These are phyloP conservation scores for Panthera leo DNA, from an alignment of 2,113 vertebrate genomes.

Conservation along the genomic window DNA sequence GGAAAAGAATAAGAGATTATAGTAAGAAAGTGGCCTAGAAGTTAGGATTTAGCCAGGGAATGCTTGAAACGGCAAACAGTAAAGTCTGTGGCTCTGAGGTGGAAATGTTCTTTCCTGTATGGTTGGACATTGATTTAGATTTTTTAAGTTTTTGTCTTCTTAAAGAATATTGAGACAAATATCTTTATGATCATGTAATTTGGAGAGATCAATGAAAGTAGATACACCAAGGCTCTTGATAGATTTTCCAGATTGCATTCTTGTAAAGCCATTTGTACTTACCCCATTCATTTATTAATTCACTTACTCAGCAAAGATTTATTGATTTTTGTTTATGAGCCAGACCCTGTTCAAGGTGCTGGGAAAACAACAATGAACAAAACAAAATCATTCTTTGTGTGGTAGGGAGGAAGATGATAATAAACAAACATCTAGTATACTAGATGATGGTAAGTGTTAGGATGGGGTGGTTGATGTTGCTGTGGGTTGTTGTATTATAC, in stretches of 20 bases:
- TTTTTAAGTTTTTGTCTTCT: constrained; percentile 20
- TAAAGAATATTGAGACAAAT: constrained; percentile 46
- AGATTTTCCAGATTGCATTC: constrained; percentile 33
- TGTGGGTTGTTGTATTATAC: neutral
- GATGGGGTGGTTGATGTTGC: neutral
- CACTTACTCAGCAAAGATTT: constrained; percentile 41
- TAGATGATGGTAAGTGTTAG: neutral
- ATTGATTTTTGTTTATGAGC: constrained; percentile 33
- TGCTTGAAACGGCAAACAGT: neutral
- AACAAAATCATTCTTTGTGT: neutral
- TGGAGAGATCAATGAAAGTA: constrained; percentile 36
- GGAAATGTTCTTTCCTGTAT: constrained; percentile 4
- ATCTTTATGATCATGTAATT: constrained; percentile 26
- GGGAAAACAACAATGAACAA: neutral
- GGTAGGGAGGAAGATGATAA: neutral
- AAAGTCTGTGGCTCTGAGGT: neutral
- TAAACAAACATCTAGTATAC: neutral
- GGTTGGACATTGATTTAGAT: constrained; percentile 6
- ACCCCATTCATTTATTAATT: constrained; percentile 14
- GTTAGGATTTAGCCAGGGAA: neutral
- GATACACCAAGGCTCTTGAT: neutral
- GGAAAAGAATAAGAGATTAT: neutral
- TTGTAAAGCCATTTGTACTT: constrained; percentile 23
- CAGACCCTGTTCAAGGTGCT: constrained; percentile 19
- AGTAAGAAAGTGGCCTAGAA: neutral